Base-by-base conservation (phyloP, 2,797 vertebrate species). In the Epinephelus awoara region DNA sequence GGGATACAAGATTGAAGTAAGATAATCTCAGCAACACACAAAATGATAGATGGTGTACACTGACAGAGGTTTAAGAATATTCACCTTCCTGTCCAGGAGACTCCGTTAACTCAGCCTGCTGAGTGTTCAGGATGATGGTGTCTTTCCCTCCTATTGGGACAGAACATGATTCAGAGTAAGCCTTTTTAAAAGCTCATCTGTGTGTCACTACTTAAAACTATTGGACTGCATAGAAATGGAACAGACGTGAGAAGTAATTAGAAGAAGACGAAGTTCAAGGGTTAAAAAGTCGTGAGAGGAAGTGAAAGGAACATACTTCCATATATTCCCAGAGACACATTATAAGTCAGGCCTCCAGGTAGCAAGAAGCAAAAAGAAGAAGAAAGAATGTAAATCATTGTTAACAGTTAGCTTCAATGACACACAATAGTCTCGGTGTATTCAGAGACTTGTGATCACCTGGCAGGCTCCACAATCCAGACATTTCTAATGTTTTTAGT, bases 391-490 rank as follows among this genome's bases (percentile, higher is more conserved):
- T 5, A 59, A 78, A 76, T 75, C 34, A 75, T 27, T 82, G 68
- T 18, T n/a, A 79, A 63, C 10, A 71, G 44, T 7, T 40, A 40
- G 40, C 15, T 51, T 63, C 17, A 69, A 25, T 19, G 3, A 54
- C n/a, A 52, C n/a, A 42, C 46, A 72, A 2, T 2, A 29, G n/a
- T 40, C 10, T 50, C 3, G 29, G 7, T 54, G 34, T 46, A 69
- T 25, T 6, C 55, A 47, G 46, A 46, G 15, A 18, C 18, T 17
- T 29, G 9, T 75, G 55, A 78, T 91, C 84, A 99, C 98, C 98
- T 95, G 98, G 98, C 61, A 99, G 96, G 92, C 97, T 98, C 98
- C 98, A 99, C 83, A 99, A 94, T 62, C 98, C 98, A 78, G 98
- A 97, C 38, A 97, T 96, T 93, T 99, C 98, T 82, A 99, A 91